Evolutionary conservation across 2,888 invertebrate species (phyloP).

Genomic region (Rhagium mordax): DNA sequence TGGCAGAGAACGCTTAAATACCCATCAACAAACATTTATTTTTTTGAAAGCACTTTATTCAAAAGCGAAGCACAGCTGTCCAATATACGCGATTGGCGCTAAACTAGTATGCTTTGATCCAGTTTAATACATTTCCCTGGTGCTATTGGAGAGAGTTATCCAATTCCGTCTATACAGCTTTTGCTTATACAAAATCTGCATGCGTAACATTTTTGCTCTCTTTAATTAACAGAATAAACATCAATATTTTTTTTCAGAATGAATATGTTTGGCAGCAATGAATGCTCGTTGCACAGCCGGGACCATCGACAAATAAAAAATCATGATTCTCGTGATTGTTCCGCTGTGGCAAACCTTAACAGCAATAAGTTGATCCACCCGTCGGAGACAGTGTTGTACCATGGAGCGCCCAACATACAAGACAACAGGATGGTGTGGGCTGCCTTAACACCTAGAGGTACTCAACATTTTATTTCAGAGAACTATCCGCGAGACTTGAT

Average conservation of each 20-base stretch:
- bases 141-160: no score
- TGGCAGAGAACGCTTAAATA: no score
- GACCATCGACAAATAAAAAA: constrained; percentile 67
- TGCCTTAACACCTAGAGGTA: constrained; percentile 86
- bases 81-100: no score
- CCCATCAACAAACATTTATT: no score
- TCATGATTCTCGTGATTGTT: constrained; percentile 67
- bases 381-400: constrained; percentile 64
- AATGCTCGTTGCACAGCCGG: constrained; percentile 71
- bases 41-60: no score
- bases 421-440: constrained; percentile 78
- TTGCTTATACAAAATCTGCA: not conserved
- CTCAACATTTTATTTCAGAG: constrained; percentile 83
- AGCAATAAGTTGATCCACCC: constrained; percentile 65
- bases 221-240: not conserved
- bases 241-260: constrained; percentile 63
- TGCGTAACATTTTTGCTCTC: not conserved
- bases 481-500: constrained; percentile 75
- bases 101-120: no score
- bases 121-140: no score
- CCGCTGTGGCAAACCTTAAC: constrained; percentile 69
- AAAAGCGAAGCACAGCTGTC: no score
- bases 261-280: constrained; percentile 74
- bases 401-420: constrained; percentile 59
- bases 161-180: no score